phyloP scores from a whole-genome alignment of 2,113 vertebrate species.

The Lichenostomus cassidix region DNA sequence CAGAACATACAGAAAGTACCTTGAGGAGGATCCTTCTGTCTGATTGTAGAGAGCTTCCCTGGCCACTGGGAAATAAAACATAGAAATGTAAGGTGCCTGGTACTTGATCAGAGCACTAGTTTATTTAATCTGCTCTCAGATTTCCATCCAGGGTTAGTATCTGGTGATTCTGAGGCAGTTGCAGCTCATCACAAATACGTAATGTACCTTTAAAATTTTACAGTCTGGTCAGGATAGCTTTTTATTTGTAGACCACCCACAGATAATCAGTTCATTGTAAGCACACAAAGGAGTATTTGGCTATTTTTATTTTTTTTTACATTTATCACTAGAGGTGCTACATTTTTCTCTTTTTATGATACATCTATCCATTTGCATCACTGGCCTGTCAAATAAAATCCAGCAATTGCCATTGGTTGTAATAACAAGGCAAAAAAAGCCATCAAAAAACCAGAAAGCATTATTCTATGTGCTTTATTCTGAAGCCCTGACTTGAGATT shows the following conservation, averaged over 20 bases:
- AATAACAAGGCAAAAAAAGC: not conserved
- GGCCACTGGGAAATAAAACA: not conserved
- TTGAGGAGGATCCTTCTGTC: not conserved
- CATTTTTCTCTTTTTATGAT: slow-evolving; percentile 5
- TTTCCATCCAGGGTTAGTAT: not conserved
- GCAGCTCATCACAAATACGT: not conserved
- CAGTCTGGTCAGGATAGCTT: not conserved
- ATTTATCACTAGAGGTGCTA: not conserved
- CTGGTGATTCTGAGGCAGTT: not conserved
- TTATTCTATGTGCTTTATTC: not conserved
- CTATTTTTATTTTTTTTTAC: not conserved
- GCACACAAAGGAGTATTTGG: not conserved
- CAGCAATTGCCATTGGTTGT: not conserved
- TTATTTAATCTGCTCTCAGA: not conserved
- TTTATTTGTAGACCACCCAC: not conserved
- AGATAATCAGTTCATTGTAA: not conserved
- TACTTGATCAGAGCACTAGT: not conserved
- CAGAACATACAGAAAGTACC: not conserved
- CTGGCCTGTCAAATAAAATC: not conserved
- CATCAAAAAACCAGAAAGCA: not conserved
- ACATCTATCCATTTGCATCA: not conserved
- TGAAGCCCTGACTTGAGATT: not conserved
- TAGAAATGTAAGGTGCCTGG: not conserved
- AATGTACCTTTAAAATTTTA: not conserved
- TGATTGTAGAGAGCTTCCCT: not conserved